Conservation (phyloP, 2,113 vertebrate species). For the Channa maculata region DNA sequence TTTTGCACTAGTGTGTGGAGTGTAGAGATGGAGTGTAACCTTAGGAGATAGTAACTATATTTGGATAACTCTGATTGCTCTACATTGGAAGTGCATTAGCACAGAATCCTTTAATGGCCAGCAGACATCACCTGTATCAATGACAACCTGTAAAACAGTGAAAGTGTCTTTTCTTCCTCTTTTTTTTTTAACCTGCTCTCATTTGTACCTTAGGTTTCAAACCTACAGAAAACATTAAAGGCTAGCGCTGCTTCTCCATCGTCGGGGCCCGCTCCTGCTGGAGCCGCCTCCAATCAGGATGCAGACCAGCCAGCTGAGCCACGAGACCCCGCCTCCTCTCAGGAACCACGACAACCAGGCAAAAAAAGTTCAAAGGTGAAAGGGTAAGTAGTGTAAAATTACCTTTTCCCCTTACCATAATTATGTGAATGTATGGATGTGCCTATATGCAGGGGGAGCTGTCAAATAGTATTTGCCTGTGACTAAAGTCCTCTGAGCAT, state of each 20-base stretch:
- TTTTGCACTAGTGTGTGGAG: too few species aligned
- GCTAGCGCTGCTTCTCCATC: slow-evolving; percentile 88
- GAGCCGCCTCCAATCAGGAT: slow-evolving; percentile 89
- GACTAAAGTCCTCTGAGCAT: slow-evolving; percentile 1
- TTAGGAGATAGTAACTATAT: background rate
- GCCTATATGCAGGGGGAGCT: background rate
- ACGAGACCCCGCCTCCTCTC: slow-evolving; percentile 90
- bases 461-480: background rate
- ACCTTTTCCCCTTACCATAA: background rate
- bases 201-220: slow-evolving; percentile 87
- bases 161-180: background rate
- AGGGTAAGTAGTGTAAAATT: slow-evolving; percentile 85
- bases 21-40: background rate
- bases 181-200: background rate
- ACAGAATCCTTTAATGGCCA: background rate
- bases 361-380: slow-evolving; percentile 98
- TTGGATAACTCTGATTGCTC: background rate
- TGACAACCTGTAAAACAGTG: background rate
- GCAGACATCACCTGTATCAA: background rate
- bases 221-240: slow-evolving; percentile 97
- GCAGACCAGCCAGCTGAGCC: slow-evolving; percentile 85
- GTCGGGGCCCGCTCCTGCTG: slow-evolving; percentile 87
- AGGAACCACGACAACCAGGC: slow-evolving; percentile 93
- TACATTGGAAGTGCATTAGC: background rate
- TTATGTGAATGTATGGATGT: too few species aligned